Evolutionary conservation across 2,797 vertebrate species (phyloP), one percentile per base, ranked within the genome.

Genomic region (Zalophus californianus): DNA sequence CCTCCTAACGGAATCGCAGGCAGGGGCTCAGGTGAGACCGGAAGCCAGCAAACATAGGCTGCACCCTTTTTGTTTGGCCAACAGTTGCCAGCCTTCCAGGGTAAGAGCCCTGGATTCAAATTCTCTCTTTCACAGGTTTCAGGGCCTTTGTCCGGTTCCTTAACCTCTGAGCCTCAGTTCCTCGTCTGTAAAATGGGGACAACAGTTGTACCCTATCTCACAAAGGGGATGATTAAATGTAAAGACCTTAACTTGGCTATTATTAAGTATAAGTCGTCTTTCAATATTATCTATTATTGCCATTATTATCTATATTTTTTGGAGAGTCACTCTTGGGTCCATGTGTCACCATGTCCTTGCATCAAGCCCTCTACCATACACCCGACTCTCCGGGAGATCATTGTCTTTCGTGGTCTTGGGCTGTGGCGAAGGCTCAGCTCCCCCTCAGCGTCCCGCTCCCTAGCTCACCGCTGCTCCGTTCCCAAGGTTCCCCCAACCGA

Each of bases 281-380:
- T 25, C 8, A 4, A 4, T 44, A 20, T 25, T 13, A 15, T n/a
- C 50, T 41, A 5, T 52, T 41, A 35, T 21, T 9, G 25, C 14
- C 38, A 14, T 85, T 48, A 80, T 35, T 21, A 41, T 20, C 7
- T 12, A 38, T n/a, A 9, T 0, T 79, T 78, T 66, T 25, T 25
- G 1, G 16, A 32, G n/a, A 38, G 12, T 60, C 7, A 2, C 14
- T 38, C 14, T 35, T 35, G 66, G 41, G 20, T 66, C 25, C 9
- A 7, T 3, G 7, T 18, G 35, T 38, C 73, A 48, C 50, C 48
- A 27, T 11, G 4, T 11, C 4, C 58, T 25, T 16, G 38, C n/a
- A 3, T 38, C 12, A 2, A 13, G 56, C 7, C 13, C 20, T 44
- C 20, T 6, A 3, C 16, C 18, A 1, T 18, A 20, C 1, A 1